phyloP scores from a whole-genome alignment of 1,140 invertebrate species.

The honey bee (Apis mellifera) region Amel_HAv3.1 CM009937.2:13378501-13379000 shows the following conservation, averaged over 20 bases:
- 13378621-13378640: conserved; percentile 7
- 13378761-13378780: neutral
- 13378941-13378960: neutral
- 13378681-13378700: conserved; percentile 5
- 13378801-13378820: neutral
- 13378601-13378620: conserved; percentile 5
- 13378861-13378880: neutral
- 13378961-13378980: neutral
- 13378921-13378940: neutral
- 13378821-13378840: neutral
- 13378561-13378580: neutral
- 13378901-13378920: neutral
- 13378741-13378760: neutral
- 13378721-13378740: conserved; percentile 1
- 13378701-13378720: conserved; percentile 14
- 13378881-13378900: neutral
- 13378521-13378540: conserved; percentile 5
- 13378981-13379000: neutral
- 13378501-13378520: neutral
- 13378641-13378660: conserved; percentile 55
- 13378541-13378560: conserved; percentile 16
- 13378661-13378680: conserved; percentile 41
- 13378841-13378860: neutral
- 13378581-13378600: conserved; percentile 37
- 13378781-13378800: neutral